Percentiles rank a stretch among this genome's conserved stretches.
Conservation (phyloP, 2,797 vertebrate species). For the Oophaga sylvatica region DNA sequence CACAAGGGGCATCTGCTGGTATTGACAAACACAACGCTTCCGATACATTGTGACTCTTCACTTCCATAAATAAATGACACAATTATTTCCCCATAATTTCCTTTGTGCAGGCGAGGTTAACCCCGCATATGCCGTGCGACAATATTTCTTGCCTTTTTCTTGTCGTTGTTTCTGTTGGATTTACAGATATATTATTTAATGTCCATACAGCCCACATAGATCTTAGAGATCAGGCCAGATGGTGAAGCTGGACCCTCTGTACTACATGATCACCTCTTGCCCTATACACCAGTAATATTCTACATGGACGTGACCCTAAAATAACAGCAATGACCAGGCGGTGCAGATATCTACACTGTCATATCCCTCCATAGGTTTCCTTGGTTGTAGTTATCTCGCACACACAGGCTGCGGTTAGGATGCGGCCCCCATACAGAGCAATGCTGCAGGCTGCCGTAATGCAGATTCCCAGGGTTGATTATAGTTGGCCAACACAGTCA, state of each 20-base stretch:
- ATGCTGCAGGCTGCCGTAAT: slow-evolving; percentile 16
- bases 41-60: not conserved
- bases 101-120: not conserved
- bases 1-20: not conserved
- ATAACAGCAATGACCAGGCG: not conserved
- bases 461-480: slow-evolving; percentile 41
- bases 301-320: not conserved
- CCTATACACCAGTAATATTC: not conserved
- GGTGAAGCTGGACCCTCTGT: not conserved
- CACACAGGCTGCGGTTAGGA: slow-evolving; percentile 19
- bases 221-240: not conserved
- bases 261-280: not conserved
- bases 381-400: not conserved
- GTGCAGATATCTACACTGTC: not conserved
- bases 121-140: not conserved
- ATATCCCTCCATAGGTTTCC: not conserved
- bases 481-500: slow-evolving; percentile 26
- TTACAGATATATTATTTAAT: not conserved
- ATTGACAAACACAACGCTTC: slow-evolving; percentile 23
- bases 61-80: not conserved
- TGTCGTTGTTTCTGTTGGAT: too few relatives aligned
- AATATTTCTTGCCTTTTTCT: not conserved
- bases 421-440: slow-evolving; percentile 19
- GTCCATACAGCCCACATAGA: not conserved
- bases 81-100: not conserved